phyloP scores from a whole-genome alignment of 2,797 vertebrate genomes.

The Prionace glauca region DNA sequence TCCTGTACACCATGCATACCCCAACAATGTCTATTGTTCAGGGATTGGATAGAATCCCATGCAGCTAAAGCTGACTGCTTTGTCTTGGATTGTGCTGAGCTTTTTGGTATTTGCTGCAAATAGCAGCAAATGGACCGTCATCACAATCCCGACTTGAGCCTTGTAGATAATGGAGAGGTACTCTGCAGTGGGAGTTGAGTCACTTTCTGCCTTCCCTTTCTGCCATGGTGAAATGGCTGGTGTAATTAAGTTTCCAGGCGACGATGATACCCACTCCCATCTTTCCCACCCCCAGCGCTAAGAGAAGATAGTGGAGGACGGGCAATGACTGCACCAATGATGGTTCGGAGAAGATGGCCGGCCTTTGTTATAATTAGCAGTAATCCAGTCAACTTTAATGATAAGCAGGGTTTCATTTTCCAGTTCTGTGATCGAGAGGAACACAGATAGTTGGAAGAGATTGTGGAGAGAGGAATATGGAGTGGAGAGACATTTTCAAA shows the following conservation, averaged over 20 bases:
- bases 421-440: background rate
- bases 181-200: background rate
- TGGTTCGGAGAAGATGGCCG: background rate
- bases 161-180: background rate
- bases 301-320: background rate
- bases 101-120: background rate
- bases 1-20: background rate
- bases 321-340: background rate
- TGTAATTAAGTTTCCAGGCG: background rate
- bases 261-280: background rate
- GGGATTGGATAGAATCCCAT: background rate
- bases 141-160: background rate
- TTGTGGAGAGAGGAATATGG: background rate
- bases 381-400: background rate
- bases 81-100: background rate
- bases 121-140: background rate
- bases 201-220: background rate
- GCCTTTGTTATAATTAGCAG: background rate
- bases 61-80: background rate
- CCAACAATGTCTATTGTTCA: background rate
- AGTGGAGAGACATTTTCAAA: background rate
- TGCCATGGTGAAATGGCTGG: background rate
- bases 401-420: background rate
- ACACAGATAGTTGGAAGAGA: background rate
- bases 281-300: background rate